Evolutionary conservation across 2,797 vertebrate genomes (phyloP), one percentile per base, ranked within the genome.

Genomic region (Octomys mimax): DNA sequence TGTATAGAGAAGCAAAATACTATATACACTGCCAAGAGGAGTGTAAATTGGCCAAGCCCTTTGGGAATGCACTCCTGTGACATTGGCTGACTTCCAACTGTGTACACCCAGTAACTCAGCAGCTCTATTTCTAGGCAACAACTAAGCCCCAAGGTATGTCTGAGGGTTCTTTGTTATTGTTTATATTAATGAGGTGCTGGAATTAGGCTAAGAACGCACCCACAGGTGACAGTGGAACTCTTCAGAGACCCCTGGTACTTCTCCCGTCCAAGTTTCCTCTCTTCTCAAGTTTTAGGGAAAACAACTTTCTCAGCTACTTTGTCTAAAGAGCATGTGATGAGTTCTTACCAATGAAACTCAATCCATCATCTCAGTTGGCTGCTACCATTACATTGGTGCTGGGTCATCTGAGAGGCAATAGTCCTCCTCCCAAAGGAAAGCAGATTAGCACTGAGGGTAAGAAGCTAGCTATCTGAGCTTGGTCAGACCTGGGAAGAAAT

Each of bases 101-200:
- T 2, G 18, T 42, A 61, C 11, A 57, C 54, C 79, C 79, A 52
- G 49, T 59, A 86, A 62, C 18, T 22, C 68, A 83, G 68, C n/a
- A 85, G 49, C 92, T 88, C 75, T 87, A 46, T 86, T 85, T 88
- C 80, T 89, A 75, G 79, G 87, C 79, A 87, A 33, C 9, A 49
- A 26, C 12, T 39, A 75, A n/a, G 62, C 39, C 14, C 75, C 13
- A 62, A 73, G 64, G n/a, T 39, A 36, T 36, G 18, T 46, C 73
- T 64, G 33, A 79, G 61, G n/a, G 46, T 84, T 66, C 81, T 26
- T 28, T 54, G 11, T n/a, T 57, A 11, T 9, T 82, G 57, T 59
- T 88, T 66, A 28, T 71, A 77, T 79, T 57, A 85, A 75, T 46
- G 42, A 94, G 77, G 62, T 6, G 28, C 9, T 85, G 39, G 42